phyloP scores from a whole-genome alignment of 2,113 vertebrate genomes.

The Gasterosteus nipponicus region DNA sequence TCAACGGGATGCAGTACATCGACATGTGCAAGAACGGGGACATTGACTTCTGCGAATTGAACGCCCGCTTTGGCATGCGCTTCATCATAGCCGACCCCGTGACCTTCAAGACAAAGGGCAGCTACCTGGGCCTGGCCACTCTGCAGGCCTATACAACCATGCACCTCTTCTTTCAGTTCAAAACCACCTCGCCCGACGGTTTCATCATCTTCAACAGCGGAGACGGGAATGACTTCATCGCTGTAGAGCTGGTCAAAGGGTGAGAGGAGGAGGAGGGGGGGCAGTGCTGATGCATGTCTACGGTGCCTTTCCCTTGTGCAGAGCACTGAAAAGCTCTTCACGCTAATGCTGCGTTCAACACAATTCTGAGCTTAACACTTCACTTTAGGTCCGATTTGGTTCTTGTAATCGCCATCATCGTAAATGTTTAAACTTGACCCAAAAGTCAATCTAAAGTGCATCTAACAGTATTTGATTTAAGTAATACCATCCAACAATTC shows the following conservation, averaged over 20 bases:
- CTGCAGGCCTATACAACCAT: slow-evolving; percentile 97
- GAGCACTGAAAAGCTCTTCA: too few relatives aligned
- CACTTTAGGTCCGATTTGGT: too few relatives aligned
- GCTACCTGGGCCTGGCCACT: slow-evolving; percentile 94
- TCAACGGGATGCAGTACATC: slow-evolving; percentile 96
- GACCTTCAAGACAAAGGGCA: slow-evolving; percentile 96
- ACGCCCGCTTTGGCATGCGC: slow-evolving; percentile 94
- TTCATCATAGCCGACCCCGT: slow-evolving; percentile 97
- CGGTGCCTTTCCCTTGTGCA: too few relatives aligned
- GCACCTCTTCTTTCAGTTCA: slow-evolving; percentile 99
- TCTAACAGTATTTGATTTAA: too few relatives aligned
- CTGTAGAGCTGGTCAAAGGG: slow-evolving; percentile 97
- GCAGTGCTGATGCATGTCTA: neutral
- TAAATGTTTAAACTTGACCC: too few relatives aligned
- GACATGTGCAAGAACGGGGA: slow-evolving; percentile 98
- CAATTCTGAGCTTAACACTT: too few relatives aligned
- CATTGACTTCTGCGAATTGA: slow-evolving; percentile 96
- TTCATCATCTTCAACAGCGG: slow-evolving; percentile 95
- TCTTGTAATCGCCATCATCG: too few relatives aligned
- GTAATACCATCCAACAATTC: too few relatives aligned
- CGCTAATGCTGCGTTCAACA: too few relatives aligned
- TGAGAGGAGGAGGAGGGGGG: slow-evolving; percentile 82
- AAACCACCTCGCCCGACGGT: slow-evolving; percentile 94
- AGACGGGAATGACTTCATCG: slow-evolving; percentile 91
- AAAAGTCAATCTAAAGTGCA: too few relatives aligned